phyloP scores from a whole-genome alignment of 2,797 vertebrate species.

The Galago senegalensis region DNA sequence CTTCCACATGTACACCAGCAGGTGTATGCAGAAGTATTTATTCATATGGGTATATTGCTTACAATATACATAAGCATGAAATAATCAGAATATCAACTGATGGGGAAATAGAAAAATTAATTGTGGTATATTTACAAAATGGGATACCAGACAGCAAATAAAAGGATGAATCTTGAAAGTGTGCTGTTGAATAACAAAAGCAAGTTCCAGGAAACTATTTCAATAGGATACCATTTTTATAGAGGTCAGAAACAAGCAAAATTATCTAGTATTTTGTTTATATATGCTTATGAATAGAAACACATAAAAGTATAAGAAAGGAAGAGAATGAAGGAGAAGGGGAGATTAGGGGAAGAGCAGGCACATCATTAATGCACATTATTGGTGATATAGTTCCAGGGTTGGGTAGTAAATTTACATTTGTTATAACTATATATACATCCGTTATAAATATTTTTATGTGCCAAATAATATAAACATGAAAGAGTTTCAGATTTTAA shows the following conservation, averaged over 20 bases:
- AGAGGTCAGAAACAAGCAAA: background rate
- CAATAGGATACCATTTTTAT: background rate
- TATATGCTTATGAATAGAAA: background rate
- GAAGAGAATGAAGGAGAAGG: background rate
- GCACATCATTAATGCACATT: background rate
- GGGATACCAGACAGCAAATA: background rate
- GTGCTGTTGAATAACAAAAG: background rate
- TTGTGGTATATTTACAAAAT: constrained; percentile 23
- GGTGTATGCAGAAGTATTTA: background rate
- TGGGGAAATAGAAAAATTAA: background rate
- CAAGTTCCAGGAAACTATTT: background rate
- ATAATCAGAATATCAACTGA: background rate
- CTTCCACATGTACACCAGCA: background rate
- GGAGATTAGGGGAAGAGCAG: background rate
- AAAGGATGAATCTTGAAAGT: constrained; percentile 1
- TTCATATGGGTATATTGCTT: background rate
- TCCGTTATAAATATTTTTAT: background rate
- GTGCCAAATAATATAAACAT: background rate
- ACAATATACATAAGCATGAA: background rate
- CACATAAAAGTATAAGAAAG: background rate
- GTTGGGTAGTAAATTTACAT: background rate
- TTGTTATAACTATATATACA: background rate
- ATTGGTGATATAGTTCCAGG: background rate
- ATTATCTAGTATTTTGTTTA: constrained; percentile 31
- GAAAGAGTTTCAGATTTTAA: background rate